Evolutionary conservation across 2,888 invertebrate genomes (phyloP).

Genomic region (Acanthoscelides obtectus): DNA sequence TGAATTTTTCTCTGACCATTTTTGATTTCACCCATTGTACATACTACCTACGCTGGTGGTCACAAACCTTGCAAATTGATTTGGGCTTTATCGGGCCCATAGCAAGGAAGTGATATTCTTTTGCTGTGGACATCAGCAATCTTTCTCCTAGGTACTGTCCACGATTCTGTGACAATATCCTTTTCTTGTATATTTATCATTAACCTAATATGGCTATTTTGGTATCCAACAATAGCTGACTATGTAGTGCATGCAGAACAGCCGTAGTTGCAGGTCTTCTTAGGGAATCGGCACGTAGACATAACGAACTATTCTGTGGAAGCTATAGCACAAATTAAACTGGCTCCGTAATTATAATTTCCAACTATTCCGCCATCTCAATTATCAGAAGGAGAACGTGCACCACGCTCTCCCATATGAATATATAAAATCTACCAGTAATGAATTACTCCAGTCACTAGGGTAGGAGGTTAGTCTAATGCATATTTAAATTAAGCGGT

Average conservation of each 20-base stretch:
- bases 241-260: background rate
- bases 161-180: too few species aligned
- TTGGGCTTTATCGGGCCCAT: too few species aligned
- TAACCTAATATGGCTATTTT: too few species aligned
- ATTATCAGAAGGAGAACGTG: background rate
- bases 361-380: background rate
- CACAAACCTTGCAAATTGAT: too few species aligned
- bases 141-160: too few species aligned
- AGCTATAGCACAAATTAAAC: background rate
- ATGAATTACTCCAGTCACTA: background rate
- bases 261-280: background rate
- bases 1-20: too few species aligned
- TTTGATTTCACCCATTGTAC: too few species aligned
- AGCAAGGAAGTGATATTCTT: too few species aligned
- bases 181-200: too few species aligned
- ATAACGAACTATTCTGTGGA: background rate
- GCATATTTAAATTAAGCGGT: too few species aligned
- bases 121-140: too few species aligned
- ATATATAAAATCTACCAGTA: background rate
- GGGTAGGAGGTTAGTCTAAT: background rate
- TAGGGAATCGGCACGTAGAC: background rate
- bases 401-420: background rate
- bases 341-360: background rate
- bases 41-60: too few species aligned
- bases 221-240: background rate